Evolutionary conservation across 2,888 invertebrate genomes (phyloP), one percentile per base, ranked within the genome.

Genomic region (Drosophila setosimentum): DNA sequence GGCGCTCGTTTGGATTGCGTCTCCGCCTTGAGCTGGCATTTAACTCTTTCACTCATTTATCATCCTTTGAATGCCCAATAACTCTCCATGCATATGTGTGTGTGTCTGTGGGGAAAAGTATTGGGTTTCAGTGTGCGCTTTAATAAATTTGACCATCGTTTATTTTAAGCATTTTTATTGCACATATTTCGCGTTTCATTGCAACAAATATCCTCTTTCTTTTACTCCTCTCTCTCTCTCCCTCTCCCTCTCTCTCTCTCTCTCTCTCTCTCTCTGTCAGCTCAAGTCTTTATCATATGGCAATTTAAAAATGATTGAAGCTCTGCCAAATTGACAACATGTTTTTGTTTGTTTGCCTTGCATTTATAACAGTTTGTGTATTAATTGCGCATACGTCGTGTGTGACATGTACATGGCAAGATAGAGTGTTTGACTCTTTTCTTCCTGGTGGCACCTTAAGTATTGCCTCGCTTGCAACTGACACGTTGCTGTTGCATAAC

Each of bases 31-130:
- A 58, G 45, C 76, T 74, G 74, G 69, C 76, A 83, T 88, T 88
- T 83, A 85, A 85, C 87, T 89, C 85, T 82, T 89, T 76, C 76
- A 77, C 75, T 87, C 85, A 83, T 85, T 85, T 89, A 85, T 85
- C 85, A 85, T 89, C 62, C 78, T 81, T 82, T 79, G 87, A 78
- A 75, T 72, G 83, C 84, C 68, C 48, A 61, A 67, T 70, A 70
- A 51, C 67, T 73, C 62, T 66, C 21, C 55, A 60, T 66, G 63
- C 63, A 55, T 61, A 55, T 61, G 33, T 45, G 49, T 48, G 45
- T 45, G 54, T 51, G 32, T 48, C 37, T 64, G 37, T 60, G 37
- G 68, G 37, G 29, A 35, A 40, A 21, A 57, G 69, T 73, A 61
- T 78, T 68, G 78, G 71, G 63, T 60, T 57, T 63, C 60, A 40